These are phyloP conservation scores for Oreonectes daqikongensis DNA, from an alignment of 2,797 vertebrate genomes.

Conservation along the genomic window DNA sequence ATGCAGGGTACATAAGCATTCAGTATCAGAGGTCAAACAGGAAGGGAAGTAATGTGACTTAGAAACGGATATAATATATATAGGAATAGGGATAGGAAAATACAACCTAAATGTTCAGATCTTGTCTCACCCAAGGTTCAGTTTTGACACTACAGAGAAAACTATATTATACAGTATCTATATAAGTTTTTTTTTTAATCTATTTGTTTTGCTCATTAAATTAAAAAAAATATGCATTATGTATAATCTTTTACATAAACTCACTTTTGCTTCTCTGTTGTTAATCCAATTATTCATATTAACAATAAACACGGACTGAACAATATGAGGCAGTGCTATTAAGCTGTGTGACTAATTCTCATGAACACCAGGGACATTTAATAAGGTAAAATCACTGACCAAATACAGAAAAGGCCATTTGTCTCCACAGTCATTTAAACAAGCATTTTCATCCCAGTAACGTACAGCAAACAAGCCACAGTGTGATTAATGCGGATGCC, in stretches of 20 bases:
- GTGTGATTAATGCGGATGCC: slow-evolving; percentile 3
- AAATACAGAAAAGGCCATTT: neutral
- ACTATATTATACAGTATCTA: no score
- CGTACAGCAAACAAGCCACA: neutral
- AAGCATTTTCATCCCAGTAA: neutral
- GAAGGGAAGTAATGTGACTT: slow-evolving; percentile 17
- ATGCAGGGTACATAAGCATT: slow-evolving; percentile 16
- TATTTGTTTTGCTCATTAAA: neutral
- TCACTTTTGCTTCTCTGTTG: neutral
- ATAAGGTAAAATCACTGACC: slow-evolving; percentile 26
- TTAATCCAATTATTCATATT: slow-evolving; percentile 13
- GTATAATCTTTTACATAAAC: neutral
- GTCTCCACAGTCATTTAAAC: slow-evolving; percentile 6
- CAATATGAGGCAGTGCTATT: slow-evolving; percentile 20
- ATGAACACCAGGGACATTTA: slow-evolving; percentile 32
- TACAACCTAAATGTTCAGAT: no score
- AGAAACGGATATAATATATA: no score
- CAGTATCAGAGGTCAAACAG: slow-evolving; percentile 25
- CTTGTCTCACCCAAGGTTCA: no score
- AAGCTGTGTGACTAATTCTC: slow-evolving; percentile 31
- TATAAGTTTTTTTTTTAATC: no score
- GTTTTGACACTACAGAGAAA: no score
- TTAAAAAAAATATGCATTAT: neutral
- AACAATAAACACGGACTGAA: slow-evolving; percentile 5
- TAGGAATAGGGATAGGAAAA: no score